Evolutionary conservation across 2,888 invertebrate genomes (phyloP), one percentile per base, ranked within the genome.

Genomic region (Sthenelais limicola): DNA sequence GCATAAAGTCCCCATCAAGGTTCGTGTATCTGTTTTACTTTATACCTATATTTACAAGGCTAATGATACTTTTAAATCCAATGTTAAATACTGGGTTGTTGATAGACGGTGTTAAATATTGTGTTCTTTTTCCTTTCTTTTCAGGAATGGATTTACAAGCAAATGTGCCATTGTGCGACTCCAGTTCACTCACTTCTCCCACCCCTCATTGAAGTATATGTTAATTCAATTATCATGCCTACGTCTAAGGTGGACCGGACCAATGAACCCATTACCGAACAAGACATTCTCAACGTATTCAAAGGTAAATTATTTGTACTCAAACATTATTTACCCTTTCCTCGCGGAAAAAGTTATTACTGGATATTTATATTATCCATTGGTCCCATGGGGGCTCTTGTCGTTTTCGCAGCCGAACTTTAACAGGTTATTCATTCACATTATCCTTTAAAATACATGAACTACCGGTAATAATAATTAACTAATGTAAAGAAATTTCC

Each of bases 161-260:
- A 98, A 89, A 94, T 98, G 72, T 94, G 95, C 83, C 92, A 92
- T 79, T 94, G 95, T 79, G 92, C 92, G 0, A 92, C 94, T n/a
- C 98, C 98, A 0, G 88, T 98, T 58, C 98, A 98, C 89, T 94
- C 97, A 0, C 94, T 97, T 0, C 91, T 98, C 87, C 96, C 97
- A 0, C 93, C 94, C 1, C 89, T 98, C 33, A 94, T 98, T 0
- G 97, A 98, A 89, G 96, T 96, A 0, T 98, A 96, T 83, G 96
- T 98, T 0, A 95, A 94, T 87, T 97, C 97, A 1, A 93, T 97
- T 75, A 91, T 97, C 21, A 81, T 88, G 28, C 88, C 89, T 49
- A 83, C 82, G 58, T 79, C 83, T 15, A 87, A 86, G 74, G 79
- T 82, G 12, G 85, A 96, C 85, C 92, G 94, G 77, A 93, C 94